Conservation (phyloP, 2,113 vertebrate species). For the Isurus oxyrinchus region DNA sequence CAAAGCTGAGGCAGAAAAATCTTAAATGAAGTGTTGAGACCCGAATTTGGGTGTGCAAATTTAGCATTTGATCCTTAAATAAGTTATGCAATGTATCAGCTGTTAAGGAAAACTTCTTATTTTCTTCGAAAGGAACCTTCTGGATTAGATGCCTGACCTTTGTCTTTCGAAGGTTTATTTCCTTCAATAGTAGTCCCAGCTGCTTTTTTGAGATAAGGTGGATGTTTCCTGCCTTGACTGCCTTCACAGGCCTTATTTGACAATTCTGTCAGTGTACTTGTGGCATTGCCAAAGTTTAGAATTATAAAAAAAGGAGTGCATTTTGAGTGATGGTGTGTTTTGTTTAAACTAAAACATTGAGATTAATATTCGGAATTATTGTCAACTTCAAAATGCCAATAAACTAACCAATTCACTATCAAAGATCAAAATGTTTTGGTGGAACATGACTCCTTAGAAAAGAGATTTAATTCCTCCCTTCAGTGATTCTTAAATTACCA, state of each 20-base stretch:
- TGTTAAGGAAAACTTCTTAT: neutral
- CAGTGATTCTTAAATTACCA: neutral
- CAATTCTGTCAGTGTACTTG: neutral
- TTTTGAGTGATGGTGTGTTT: neutral
- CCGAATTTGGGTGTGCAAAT: neutral
- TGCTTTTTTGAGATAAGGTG: constrained; percentile 14
- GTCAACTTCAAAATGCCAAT: neutral
- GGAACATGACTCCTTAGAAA: neutral
- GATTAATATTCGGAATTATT: neutral
- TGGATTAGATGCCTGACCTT: constrained; percentile 4
- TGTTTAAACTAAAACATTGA: neutral
- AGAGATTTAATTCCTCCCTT: neutral
- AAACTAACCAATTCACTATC: neutral
- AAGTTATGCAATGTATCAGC: neutral
- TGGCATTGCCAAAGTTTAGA: constrained; percentile 10
- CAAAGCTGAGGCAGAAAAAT: neutral
- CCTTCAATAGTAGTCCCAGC: neutral
- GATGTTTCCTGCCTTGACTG: neutral
- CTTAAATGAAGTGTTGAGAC: neutral
- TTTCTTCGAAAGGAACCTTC: constrained; percentile 11
- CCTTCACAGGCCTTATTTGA: neutral
- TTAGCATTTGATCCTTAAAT: neutral
- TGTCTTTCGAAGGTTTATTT: constrained; percentile 4
- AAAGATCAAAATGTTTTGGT: neutral
- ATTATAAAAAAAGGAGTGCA: no score